These are phyloP conservation scores for Thripadectes ignobilis DNA, from an alignment of 2,797 vertebrate genomes.

Conservation along the genomic window DNA sequence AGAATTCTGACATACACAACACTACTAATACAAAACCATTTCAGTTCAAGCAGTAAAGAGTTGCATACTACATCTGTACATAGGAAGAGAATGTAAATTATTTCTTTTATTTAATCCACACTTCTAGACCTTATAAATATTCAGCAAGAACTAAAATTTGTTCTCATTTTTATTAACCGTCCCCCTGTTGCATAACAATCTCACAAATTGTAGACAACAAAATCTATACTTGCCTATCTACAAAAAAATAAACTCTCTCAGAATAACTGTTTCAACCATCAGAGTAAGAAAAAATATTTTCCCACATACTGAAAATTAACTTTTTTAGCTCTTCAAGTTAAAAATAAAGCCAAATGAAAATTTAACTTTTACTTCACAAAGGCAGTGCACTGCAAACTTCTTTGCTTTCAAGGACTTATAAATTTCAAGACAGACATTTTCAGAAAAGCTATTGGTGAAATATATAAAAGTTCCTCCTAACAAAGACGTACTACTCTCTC, in stretches of 20 bases:
- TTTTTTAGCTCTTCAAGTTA: not conserved
- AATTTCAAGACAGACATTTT: not conserved
- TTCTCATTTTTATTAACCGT: not conserved
- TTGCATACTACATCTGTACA: not conserved
- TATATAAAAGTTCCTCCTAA: not conserved
- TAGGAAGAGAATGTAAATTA: not conserved
- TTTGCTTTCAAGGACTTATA: not conserved
- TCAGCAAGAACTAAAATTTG: not conserved
- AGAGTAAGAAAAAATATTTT: not conserved
- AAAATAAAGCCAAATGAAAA: not conserved
- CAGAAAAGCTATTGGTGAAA: not conserved
- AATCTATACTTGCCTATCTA: not conserved
- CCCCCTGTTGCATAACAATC: not conserved
- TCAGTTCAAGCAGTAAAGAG: not conserved
- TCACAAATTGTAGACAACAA: not conserved
- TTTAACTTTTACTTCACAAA: not conserved
- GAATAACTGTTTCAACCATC: not conserved
- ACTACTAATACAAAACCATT: not conserved
- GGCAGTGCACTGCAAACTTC: not conserved
- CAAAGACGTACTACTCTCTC: not conserved
- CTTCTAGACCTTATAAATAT: not conserved
- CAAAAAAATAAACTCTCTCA: not conserved
- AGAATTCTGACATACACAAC: not conserved
- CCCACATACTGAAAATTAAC: not conserved
- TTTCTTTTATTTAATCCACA: not conserved